Percentiles rank a stretch among this genome's conserved stretches.
Evolutionary conservation across 2,888 invertebrate genomes (phyloP).

Genomic region (Orthosia incerta): DNA sequence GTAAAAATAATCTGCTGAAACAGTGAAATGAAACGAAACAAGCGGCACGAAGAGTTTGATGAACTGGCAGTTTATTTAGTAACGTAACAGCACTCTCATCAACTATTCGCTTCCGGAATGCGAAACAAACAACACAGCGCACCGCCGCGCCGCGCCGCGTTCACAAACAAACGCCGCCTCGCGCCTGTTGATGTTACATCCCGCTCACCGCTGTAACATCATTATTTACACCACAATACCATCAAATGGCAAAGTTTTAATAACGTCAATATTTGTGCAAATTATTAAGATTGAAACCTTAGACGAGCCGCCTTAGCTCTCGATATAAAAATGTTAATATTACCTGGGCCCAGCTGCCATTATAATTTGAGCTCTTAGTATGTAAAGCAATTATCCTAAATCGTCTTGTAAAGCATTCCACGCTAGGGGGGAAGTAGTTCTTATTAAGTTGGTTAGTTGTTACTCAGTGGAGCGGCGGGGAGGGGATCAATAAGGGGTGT

Average conservation of each 20-base stretch:
- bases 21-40: conserved; percentile 4
- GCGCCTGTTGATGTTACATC: conserved; percentile 33
- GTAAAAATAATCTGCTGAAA: background rate
- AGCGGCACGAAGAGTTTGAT: conserved; percentile 12
- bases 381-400: conserved; percentile 51
- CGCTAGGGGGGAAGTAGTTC: conserved; percentile 62
- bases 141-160: background rate
- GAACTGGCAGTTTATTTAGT: conserved; percentile 44
- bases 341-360: conserved; percentile 59
- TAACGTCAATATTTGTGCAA: conserved; percentile 60
- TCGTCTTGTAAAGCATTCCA: conserved; percentile 37
- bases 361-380: conserved; percentile 53
- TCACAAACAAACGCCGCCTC: conserved; percentile 40
- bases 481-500: conserved; percentile 76
- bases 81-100: conserved; percentile 2
- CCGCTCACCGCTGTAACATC: conserved; percentile 33
- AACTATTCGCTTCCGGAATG: conserved; percentile 39
- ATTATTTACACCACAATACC: conserved; percentile 28
- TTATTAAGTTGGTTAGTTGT: conserved; percentile 65
- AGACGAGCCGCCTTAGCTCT: conserved; percentile 41
- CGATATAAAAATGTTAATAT: conserved; percentile 70
- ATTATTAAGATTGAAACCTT: conserved; percentile 58
- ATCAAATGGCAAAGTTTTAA: conserved; percentile 40
- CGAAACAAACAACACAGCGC: conserved; percentile 12
- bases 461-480: conserved; percentile 59